A percentile compares a stretch with the other conserved stretches of the same genome.
phyloP scores from a whole-genome alignment of 1,140 invertebrate genomes.

The Caenorhabditis inopinata region DNA sequence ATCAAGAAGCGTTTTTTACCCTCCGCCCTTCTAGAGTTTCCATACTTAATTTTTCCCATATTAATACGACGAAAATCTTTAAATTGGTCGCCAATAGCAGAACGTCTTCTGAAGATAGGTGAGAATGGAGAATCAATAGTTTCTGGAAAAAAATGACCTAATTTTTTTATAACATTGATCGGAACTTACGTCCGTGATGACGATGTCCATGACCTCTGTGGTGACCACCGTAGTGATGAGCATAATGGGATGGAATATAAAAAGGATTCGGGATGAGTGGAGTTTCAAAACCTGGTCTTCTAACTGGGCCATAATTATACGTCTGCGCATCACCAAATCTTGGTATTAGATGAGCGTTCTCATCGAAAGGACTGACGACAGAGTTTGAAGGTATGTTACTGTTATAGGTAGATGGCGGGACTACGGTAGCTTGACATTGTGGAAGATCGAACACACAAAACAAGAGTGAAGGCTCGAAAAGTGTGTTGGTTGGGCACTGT shows the following conservation, averaged over 20 bases:
- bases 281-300: not conserved
- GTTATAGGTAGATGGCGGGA: not conserved
- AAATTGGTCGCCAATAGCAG: not conserved
- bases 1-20: not conserved
- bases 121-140: not conserved
- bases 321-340: not conserved
- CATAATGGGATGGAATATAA: not conserved
- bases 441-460: conserved; percentile 9
- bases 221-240: not conserved
- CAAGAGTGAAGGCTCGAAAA: not conserved
- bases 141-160: not conserved
- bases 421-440: not conserved
- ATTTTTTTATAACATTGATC: too few relatives aligned
- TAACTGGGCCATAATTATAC: not conserved
- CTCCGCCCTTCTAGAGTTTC: not conserved
- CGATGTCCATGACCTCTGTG: not conserved
- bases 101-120: not conserved
- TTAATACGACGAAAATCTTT: not conserved
- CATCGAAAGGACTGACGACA: conserved; percentile 20
- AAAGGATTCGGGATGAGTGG: not conserved
- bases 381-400: not conserved
- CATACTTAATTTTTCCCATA: not conserved
- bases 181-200: not conserved
- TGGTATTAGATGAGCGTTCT: conserved; percentile 7
- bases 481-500: not conserved